A percentile compares a stretch with the other conserved stretches of the same genome.
These are phyloP conservation scores for Amblyornis subalaris DNA, from an alignment of 2,113 vertebrate species.

Conservation along the genomic window DNA sequence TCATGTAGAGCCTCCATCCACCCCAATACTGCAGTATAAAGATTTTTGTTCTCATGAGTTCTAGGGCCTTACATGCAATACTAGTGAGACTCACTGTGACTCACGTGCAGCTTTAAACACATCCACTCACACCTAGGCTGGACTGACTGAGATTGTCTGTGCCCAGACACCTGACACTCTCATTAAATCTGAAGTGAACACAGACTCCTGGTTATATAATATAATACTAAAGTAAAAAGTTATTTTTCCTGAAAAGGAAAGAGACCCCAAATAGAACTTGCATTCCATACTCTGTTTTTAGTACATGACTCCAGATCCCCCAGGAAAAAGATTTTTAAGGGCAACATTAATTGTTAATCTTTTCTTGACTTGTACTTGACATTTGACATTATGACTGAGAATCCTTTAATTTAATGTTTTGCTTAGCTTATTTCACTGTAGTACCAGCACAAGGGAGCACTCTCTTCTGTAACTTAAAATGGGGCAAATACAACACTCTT, in stretches of 20 bases:
- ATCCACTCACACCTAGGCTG: not conserved
- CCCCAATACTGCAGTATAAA: not conserved
- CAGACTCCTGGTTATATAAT: not conserved
- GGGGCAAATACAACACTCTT: not conserved
- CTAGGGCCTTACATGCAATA: not conserved
- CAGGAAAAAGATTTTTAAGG: not conserved
- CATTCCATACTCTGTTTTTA: not conserved
- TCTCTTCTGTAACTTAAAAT: not conserved
- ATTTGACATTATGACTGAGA: constrained; percentile 16
- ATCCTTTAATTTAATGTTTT: constrained; percentile 29
- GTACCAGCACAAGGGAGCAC: not conserved
- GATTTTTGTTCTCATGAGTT: not conserved
- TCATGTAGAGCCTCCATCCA: not conserved
- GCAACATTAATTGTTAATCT: not conserved
- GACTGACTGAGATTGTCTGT: not conserved
- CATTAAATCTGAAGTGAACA: not conserved
- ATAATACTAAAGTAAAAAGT: not conserved
- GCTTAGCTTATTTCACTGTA: not conserved
- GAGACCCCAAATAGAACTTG: not conserved
- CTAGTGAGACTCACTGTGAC: not conserved
- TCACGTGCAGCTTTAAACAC: not conserved
- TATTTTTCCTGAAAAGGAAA: not conserved
- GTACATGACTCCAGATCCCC: not conserved
- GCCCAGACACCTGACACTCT: not conserved
- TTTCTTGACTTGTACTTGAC: constrained; percentile 17